Evolutionary conservation across 2,888 invertebrate genomes (phyloP), one percentile per base, ranked within the genome.

Genomic region (Dione vanillae): DNA sequence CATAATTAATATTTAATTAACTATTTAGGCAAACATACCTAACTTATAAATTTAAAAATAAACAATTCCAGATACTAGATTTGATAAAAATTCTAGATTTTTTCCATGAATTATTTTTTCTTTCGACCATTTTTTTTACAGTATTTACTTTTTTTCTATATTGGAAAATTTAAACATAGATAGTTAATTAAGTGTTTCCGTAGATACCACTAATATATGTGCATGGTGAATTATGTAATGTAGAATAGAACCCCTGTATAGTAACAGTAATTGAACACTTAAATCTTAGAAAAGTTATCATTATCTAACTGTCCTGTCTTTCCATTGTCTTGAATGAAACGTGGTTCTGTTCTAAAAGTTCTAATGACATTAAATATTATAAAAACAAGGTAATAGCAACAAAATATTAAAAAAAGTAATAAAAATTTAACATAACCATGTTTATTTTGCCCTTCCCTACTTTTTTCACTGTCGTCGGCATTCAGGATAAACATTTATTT

Each of bases 291-390:
- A n/a, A 16, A 61, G 11, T 11, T 61, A 45, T 35, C 43, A 27
- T 37, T 61, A n/a, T 61, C 45, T 61, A 61, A 61, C 43, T 19
- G 59, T 43, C 45, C 61, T 45, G 11, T 45, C 27, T 20, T n/a
- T 14, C n/a, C 45, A n/a, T 16, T 35, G 45, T 61, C 10, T 27
- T 27, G n/a, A 45, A 27, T 56, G 8, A 11, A 45, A 45, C 27
- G 6, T 61, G 45, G 43, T 61, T 45, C 27, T 61, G 16, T 45
- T n/a, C 8, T 59, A n/a, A 61, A 45, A 45, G 7, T n/a, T n/a
- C n/a, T n/a, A n/a, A 45, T 16, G 37, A 16, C 35, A n/a, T 16
- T n/a, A n/a, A n/a, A n/a, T n/a, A n/a, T n/a, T n/a, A n/a, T n/a
- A n/a, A n/a, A n/a, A n/a, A n/a, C n/a, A n/a, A n/a, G n/a, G n/a